Base-by-base conservation (phyloP, 2,888 invertebrate species). In the Brenthis ino region DNA sequence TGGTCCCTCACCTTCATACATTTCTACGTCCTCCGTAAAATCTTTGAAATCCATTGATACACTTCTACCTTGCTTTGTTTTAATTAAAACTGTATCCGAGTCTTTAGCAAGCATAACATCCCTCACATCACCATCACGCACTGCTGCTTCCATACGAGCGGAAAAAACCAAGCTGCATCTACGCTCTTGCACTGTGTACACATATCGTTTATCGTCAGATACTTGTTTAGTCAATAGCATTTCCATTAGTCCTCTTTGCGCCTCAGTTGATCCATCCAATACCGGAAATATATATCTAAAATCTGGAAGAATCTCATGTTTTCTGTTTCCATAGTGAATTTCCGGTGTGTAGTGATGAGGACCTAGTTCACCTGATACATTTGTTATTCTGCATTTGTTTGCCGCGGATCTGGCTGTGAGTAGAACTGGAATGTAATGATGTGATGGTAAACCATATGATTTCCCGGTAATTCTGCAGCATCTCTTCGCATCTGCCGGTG, bases 391-490 rank as follows among this genome's bases (percentile, higher is more conserved):
- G 82, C 95, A 95, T 82, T 94, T 94, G 16, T 94, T 81, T 79
- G 88, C 91, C 58, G 88, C 80, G 11, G 93, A 88, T 68, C 89
- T 86, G 20, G 90, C 76, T 54, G 91, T 94, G 72, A 96, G 94
- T 76, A 96, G 86, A 73, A 96, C 96, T 82, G 96, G 96, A 89
- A 96, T 96, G 93, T 96, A 96, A 86, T 96, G 96, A 85, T 96
- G 96, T 54, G 95, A 94, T 57, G 95, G 95, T 67, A 96, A 91
- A 47, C 96, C 95, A 74, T 96, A 95, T 51, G 96, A 95, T 83
- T 96, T 96, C 68, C 96, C 96, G 61, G 96, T 96, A 77, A 97
- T 96, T 76, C 96, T 94, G 87, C 96, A 96, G 84, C 95, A 95
- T 72, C 96, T 94, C 80, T 96, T 95, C 1, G 97, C 97, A 82